Percentiles rank a stretch among this genome's conserved stretches.
phyloP scores from a whole-genome alignment of 2,888 invertebrate genomes.

The Amphipoea oculea region DNA sequence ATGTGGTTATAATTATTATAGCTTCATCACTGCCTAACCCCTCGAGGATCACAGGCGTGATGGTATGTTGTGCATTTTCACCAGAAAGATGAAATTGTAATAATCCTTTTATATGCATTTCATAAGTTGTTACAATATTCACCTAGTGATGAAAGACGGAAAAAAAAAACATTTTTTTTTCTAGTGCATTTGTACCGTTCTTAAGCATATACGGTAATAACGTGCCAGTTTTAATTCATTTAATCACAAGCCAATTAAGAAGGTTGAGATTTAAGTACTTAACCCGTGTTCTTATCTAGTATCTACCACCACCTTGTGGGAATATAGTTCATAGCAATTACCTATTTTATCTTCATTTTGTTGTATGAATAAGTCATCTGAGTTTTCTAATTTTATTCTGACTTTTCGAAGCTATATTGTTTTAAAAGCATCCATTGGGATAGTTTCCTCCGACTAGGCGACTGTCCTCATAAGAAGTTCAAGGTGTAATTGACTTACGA shows the following conservation, averaged over 20 bases:
- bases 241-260: constrained; percentile 25
- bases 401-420: not conserved
- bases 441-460: not conserved
- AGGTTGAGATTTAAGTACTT: constrained; percentile 17
- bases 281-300: constrained; percentile 31
- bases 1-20: not conserved
- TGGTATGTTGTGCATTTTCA: not conserved
- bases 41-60: not conserved
- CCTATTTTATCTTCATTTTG: constrained; percentile 16
- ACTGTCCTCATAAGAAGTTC: constrained; percentile 17
- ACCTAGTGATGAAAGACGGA: not conserved
- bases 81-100: not conserved
- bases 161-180: not conserved
- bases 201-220: constrained; percentile 3
- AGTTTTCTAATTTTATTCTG: not conserved
- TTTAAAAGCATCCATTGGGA: not conserved
- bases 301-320: constrained; percentile 8
- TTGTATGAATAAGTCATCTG: not conserved
- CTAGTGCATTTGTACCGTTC: not conserved
- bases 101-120: not conserved
- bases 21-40: not conserved
- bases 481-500: constrained; percentile 27
- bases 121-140: not conserved
- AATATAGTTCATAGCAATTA: constrained; percentile 16
- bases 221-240: constrained; percentile 26